Base-by-base conservation (phyloP, 2,888 invertebrate genomes). In the Drosophila acutilabella region DNA sequence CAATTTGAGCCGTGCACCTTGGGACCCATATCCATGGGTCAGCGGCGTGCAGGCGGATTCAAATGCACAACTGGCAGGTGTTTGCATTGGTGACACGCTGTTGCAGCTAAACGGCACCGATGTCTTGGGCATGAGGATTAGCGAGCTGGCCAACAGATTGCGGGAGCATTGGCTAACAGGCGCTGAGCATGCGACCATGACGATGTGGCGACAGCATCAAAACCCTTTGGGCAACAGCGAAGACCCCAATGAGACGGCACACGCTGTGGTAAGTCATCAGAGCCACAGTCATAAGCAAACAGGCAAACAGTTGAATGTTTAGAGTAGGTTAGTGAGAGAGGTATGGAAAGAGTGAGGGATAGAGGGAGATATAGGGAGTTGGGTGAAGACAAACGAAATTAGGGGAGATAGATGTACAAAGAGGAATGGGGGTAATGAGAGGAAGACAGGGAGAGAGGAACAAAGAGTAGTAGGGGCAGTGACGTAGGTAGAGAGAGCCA, bases 21-120 rank as follows among this genome's bases (percentile, higher is more conserved):
- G 96, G 96, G 96, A 96, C 90, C 96, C 96, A 0, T 96, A 96
- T 91, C 96, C 96, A 1, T 96, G 96, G 96, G 95, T 96, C 73
- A 93, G 93, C 90, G 94, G 94, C 58, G 95, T 96, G 42, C 95
- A 94, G 38, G 90, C 92, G 0, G 93, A 93, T 2, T 95, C 95
- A 0, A 93, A 94, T 68, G 96, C 96, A 0, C 94, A 94, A 57
- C 62, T 88, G 0, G 95, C 95, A 0, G 96, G 96, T 0, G 90
- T 96, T 52, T 94, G 93, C 82, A 93, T 94, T 6, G 96, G 96
- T 0, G 96, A 96, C 90, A 96, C 96, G 73, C 88, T 96, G 48
- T 92, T 96, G 20, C 95, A 95, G 87, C 93, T 92, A 4, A 92
- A 92, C 53, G 91, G 91, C 36, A 79, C 74, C 54, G 92, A 92